Percentiles rank a stretch among this genome's conserved stretches.
Evolutionary conservation across 2,797 vertebrate species (phyloP).

Genomic region (Taenioides sp.): DNA sequence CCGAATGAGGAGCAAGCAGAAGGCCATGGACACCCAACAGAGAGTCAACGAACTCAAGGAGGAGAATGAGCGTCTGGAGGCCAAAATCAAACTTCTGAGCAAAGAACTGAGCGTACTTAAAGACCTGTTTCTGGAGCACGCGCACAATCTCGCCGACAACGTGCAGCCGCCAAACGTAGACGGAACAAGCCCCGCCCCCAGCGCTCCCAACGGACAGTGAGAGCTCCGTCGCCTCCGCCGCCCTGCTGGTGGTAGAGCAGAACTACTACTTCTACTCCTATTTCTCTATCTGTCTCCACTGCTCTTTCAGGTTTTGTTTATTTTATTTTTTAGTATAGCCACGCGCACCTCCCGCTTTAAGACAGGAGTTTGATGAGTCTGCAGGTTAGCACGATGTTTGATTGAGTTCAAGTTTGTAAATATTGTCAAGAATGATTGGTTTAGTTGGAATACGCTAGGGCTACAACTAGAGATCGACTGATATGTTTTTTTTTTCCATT

Average conservation of each 20-base stretch:
- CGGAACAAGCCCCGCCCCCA: constrained; percentile 71
- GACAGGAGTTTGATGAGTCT: neutral
- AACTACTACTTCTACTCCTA: too few species aligned
- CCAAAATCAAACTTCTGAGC: constrained; percentile 96
- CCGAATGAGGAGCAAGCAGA: constrained; percentile 97
- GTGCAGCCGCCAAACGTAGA: constrained; percentile 81
- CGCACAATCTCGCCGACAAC: constrained; percentile 93
- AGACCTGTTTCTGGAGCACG: constrained; percentile 97
- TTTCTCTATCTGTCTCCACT: neutral
- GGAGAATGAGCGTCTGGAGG: constrained; percentile 97
- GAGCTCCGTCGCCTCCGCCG: neutral
- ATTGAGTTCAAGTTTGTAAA: neutral
- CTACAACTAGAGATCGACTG: neutral
- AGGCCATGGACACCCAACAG: constrained; percentile 94
- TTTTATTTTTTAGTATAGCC: neutral
- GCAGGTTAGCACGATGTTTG: neutral
- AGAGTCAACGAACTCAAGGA: constrained; percentile 97
- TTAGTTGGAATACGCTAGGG: neutral
- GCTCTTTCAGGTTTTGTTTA: neutral
- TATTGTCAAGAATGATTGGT: neutral
- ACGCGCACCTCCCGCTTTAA: neutral
- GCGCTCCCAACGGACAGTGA: constrained; percentile 67
- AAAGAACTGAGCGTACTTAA: constrained; percentile 97
- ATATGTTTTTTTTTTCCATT: too few species aligned
- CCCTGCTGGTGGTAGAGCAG: too few species aligned